These are phyloP conservation scores for Ylistrum balloti DNA, from an alignment of 1,140 invertebrate genomes.

Conservation along the genomic window DNA sequence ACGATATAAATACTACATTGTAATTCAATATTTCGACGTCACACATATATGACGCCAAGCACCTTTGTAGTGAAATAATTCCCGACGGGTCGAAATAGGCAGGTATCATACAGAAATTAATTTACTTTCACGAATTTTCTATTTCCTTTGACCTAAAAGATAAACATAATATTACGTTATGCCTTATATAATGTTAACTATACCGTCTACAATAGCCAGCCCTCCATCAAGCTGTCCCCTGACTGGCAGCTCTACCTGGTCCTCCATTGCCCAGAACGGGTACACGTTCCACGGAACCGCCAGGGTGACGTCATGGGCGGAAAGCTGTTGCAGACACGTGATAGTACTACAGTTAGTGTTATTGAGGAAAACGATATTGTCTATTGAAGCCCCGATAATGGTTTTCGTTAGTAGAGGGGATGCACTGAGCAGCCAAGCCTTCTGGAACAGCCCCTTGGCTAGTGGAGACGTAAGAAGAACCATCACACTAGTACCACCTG, in stretches of 20 bases:
- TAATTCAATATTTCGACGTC: too few relatives aligned
- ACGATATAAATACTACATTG: too few relatives aligned
- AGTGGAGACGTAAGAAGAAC: constrained; percentile 66
- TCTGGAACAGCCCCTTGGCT: constrained; percentile 66
- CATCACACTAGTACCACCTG: constrained; percentile 70
- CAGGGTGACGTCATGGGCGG: constrained; percentile 50
- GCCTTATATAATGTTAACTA: too few relatives aligned
- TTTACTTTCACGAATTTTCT: too few relatives aligned
- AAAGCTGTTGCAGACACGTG: constrained; percentile 60
- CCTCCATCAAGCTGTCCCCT: constrained; percentile 54
- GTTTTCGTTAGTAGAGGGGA: constrained; percentile 67
- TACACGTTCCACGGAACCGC: constrained; percentile 62
- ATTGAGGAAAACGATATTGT: constrained; percentile 64
- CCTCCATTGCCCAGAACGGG: constrained; percentile 62
- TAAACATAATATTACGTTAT: too few relatives aligned
- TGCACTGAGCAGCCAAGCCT: constrained; percentile 68
- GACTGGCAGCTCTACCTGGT: constrained; percentile 55
- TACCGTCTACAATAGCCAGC: constrained; percentile 66
- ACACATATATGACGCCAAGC: too few relatives aligned
- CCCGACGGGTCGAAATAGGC: too few relatives aligned
- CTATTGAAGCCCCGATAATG: constrained; percentile 52
- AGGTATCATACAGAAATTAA: too few relatives aligned
- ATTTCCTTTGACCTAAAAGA: too few relatives aligned
- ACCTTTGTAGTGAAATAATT: too few relatives aligned
- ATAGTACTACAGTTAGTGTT: constrained; percentile 61